Base-by-base conservation (phyloP, 1,140 invertebrate species). In the Camponotus floridanus region DNA sequence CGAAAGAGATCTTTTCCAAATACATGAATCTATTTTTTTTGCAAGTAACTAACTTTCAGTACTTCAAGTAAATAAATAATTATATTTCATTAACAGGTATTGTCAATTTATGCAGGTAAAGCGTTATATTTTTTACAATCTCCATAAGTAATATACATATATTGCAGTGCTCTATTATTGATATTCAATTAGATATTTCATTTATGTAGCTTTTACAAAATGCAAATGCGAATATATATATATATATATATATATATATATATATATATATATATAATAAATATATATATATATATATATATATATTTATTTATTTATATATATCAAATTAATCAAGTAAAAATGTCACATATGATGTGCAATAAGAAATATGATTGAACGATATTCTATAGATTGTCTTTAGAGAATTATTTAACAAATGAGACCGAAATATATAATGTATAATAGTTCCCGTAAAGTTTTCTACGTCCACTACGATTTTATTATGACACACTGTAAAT, bases 401-500 rank as follows among this genome's bases (percentile, higher is more conserved):
- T 45, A 81, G 2, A 83, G 31, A 51, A 73, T 74, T 62, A 61
- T 61, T 62, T 83, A 15, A 61, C 8, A 36, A 55, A 61, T 13
- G n/a, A 45, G n/a, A 83, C 33, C 13, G 26, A 73, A 15, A 45
- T 73, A 13, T 55, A n/a, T 73, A 45, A 45, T 73, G 31, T 83
- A 83, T 73, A 21, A 83, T 83, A 73, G 79, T 11, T 73, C 18
- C 8, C n/a, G 55, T 71, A 55, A 39, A 71, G 84, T 86, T 90
- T 91, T 87, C 71, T 90, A 87, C 89, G 73, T 74, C 84, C 55
- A 39, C 51, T 71, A 84, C 31, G 87, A 87, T 83, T 89, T 90
- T 90, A 87, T 87, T 62, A 87, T 89, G 76, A 76, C 83, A 87
- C 42, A 78, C 45, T 89, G 86, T 90, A 90, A 90, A 90, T 87